These are phyloP conservation scores for Metalampra italica DNA, from an alignment of 2,888 invertebrate species.

Conservation along the genomic window DNA sequence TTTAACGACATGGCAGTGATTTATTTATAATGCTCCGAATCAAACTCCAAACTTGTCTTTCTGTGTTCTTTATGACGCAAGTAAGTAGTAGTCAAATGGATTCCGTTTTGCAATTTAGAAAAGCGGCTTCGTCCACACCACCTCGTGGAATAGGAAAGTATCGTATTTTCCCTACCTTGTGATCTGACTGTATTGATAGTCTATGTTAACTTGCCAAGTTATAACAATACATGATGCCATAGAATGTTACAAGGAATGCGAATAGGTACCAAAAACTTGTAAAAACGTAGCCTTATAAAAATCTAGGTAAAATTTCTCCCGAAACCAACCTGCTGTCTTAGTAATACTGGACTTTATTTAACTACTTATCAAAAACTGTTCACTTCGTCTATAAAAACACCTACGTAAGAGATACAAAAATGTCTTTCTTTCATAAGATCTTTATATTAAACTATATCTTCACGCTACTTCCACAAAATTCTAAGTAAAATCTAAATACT, in stretches of 20 bases:
- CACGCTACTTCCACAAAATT: neutral
- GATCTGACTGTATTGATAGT: no score
- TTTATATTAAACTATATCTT: slow-evolving; percentile 18
- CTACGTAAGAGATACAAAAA: slow-evolving; percentile 36
- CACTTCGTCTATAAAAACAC: slow-evolving; percentile 17
- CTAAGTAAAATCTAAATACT: neutral
- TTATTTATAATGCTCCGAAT: no score
- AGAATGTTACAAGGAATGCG: slow-evolving; percentile 21
- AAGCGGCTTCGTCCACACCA: no score
- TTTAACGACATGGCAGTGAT: no score
- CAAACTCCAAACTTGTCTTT: no score
- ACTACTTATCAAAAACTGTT: slow-evolving; percentile 32
- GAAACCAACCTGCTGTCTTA: slow-evolving; percentile 11
- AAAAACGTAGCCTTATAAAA: slow-evolving; percentile 21
- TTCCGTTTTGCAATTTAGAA: no score
- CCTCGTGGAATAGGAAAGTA: no score
- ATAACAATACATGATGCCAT: neutral
- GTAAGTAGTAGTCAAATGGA: no score
- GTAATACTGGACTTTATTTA: slow-evolving; percentile 44
- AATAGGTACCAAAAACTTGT: slow-evolving; percentile 18
- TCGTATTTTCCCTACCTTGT: no score
- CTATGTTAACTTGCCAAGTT: neutral
- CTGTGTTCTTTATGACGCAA: no score
- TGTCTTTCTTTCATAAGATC: slow-evolving; percentile 39
- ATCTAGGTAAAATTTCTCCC: slow-evolving; percentile 8